phyloP scores from a whole-genome alignment of 2,888 invertebrate species.

The Spilosoma lubricipeda region DNA sequence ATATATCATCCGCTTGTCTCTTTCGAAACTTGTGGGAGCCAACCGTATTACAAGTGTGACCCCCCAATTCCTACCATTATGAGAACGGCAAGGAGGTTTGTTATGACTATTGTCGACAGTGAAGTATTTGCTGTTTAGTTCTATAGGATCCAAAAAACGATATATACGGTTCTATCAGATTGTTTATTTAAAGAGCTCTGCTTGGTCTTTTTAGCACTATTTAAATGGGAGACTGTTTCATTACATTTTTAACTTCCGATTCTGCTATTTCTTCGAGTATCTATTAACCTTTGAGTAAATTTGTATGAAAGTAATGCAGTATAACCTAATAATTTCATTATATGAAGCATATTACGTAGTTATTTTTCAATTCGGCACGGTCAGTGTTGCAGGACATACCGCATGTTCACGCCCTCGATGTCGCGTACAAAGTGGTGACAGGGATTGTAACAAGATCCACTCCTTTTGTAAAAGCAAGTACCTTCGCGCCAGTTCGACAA shows the following conservation, averaged over 20 bases:
- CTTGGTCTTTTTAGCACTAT: not conserved
- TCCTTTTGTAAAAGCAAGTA: conserved; percentile 65
- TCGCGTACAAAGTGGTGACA: conserved; percentile 70
- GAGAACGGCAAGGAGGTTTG: not conserved
- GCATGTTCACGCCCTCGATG: conserved; percentile 74
- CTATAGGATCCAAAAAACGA: no score
- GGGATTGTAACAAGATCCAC: conserved; percentile 69
- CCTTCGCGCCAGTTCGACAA: conserved; percentile 74
- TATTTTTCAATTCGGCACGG: conserved; percentile 20
- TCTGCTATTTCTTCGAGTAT: not conserved
- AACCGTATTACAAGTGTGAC: not conserved
- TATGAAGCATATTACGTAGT: not conserved
- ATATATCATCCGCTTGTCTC: not conserved
- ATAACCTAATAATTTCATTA: not conserved
- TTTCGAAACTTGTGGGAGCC: not conserved
- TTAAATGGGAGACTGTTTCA: no score
- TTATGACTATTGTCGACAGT: not conserved
- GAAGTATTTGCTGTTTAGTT: no score
- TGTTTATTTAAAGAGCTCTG: not conserved
- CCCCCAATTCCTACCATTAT: not conserved
- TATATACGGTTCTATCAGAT: not conserved
- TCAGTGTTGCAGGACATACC: conserved; percentile 38
- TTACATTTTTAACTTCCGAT: not conserved
- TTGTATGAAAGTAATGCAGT: not conserved
- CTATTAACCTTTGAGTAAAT: not conserved